A percentile compares a stretch with the other conserved stretches of the same genome.
Conservation (phyloP, 2,797 vertebrate species). For the Rousettus madagascariensis region DNA sequence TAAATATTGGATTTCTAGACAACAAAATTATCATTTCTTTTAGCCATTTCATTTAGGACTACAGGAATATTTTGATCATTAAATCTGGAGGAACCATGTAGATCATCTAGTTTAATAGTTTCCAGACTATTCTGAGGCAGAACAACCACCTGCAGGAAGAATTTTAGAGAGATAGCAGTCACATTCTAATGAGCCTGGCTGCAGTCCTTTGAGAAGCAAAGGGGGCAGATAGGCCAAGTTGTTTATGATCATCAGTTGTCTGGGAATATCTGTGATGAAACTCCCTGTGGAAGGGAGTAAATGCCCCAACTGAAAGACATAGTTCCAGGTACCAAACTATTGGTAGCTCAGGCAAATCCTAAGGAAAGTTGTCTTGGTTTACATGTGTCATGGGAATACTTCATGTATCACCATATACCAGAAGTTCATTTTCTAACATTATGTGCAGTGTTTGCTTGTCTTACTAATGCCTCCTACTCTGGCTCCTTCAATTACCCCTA, state of each 20-base stretch:
- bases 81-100: not conserved
- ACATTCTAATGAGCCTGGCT: not conserved
- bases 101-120: not conserved
- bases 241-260: too few species aligned
- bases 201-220: not conserved
- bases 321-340: not conserved
- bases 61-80: not conserved
- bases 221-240: not conserved
- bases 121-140: not conserved
- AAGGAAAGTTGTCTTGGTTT: not conserved
- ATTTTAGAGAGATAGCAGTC: not conserved
- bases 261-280: not conserved
- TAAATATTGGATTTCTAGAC: not conserved
- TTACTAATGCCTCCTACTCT: not conserved
- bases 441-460: not conserved
- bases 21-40: not conserved
- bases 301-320: not conserved
- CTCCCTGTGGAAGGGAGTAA: not conserved
- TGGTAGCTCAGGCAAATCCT: not conserved
- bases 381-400: not conserved
- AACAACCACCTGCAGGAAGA: not conserved
- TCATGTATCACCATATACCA: not conserved
- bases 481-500: rapidly evolving
- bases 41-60: not conserved
- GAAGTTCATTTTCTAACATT: not conserved